Evolutionary conservation across 2,888 invertebrate species (phyloP).

Genomic region (Platycnemis pennipes): DNA sequence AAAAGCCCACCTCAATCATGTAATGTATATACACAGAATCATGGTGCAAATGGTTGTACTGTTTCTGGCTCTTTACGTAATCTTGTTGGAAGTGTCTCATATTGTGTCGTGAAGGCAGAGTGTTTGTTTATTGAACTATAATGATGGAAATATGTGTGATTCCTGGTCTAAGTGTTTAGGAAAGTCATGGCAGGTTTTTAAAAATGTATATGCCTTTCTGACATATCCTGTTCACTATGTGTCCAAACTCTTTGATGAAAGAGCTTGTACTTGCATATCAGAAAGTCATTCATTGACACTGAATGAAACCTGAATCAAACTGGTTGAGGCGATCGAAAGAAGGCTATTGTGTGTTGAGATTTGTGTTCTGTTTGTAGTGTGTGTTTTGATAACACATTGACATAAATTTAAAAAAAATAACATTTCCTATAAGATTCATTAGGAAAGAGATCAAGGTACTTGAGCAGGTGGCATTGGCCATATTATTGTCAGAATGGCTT

Average conservation of each 20-base stretch:
- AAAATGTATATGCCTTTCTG: slow-evolving; percentile 25
- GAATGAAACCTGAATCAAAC: not conserved
- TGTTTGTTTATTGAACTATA: not conserved
- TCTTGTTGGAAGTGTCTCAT: not conserved
- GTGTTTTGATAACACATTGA: slow-evolving; percentile 22
- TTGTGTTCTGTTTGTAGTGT: slow-evolving; percentile 33
- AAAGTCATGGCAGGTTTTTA: slow-evolving; percentile 2
- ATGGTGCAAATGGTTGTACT: not conserved
- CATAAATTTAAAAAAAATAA: not conserved
- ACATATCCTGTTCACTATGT: slow-evolving; percentile 56
- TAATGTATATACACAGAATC: not conserved
- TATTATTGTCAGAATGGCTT: not conserved
- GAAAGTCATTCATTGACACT: not conserved
- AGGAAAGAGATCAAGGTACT: not conserved
- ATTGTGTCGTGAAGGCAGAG: not conserved
- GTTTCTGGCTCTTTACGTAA: slow-evolving; percentile 14
- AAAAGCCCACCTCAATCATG: not conserved
- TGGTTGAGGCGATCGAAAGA: not conserved
- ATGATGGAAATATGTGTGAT: not conserved
- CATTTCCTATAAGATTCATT: not conserved
- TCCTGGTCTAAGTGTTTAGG: slow-evolving; percentile 15
- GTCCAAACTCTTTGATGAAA: not conserved
- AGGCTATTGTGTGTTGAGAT: slow-evolving; percentile 18
- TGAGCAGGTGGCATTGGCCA: not conserved
- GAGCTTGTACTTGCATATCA: slow-evolving; percentile 37